Evolutionary conservation across 1,140 invertebrate species (phyloP), one percentile per base, ranked within the genome.

Genomic region (Drosophila bipectinata): DNA sequence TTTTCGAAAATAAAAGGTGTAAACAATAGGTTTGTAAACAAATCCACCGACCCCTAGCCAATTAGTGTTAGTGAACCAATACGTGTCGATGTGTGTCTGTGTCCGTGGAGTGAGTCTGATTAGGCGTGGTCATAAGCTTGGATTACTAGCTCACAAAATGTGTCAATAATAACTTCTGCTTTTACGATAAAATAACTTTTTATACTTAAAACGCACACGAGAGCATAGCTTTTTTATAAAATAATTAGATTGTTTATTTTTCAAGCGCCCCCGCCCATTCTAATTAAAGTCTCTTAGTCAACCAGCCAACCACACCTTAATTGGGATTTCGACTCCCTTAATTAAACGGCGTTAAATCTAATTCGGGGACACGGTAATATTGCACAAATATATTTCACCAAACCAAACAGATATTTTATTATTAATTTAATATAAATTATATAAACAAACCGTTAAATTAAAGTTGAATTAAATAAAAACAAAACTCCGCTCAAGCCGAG

Each of bases 231-330:
- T 34, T 12, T 9, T 37, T n/a, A 37, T n/a, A n/a, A 37, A 4
- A n/a, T 0, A 10, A 37, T 3, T n/a, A 12, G 1, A 12, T 37
- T 10, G 10, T 47, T 28, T 15, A 26, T 10, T 14, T 0, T 52
- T 3, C 34, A 37, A 28, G n/a, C 15, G 44, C 18, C 63, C 7
- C 74, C 79, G 73, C 79, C 69, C 60, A 47, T 60, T 41, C 34
- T 47, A 62, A 71, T 26, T 45, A 49, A 76, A 55, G 55, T 60
- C 51, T 52, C 75, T 67, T 77, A 83, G 67, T 62, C 68, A 79
- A 73, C 15, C 52, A 55, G 12, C 32, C 69, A 82, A 82, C 83
- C 83, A 88, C 83, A 88, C 83, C 83, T 88, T 88, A 88, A 88
- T 69, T 53, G 18, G 5, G 14, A 5, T 9, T 48, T 0, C 9